Evolutionary conservation across 2,113 vertebrate species (phyloP).

Genomic region (Cathartes aura): DNA sequence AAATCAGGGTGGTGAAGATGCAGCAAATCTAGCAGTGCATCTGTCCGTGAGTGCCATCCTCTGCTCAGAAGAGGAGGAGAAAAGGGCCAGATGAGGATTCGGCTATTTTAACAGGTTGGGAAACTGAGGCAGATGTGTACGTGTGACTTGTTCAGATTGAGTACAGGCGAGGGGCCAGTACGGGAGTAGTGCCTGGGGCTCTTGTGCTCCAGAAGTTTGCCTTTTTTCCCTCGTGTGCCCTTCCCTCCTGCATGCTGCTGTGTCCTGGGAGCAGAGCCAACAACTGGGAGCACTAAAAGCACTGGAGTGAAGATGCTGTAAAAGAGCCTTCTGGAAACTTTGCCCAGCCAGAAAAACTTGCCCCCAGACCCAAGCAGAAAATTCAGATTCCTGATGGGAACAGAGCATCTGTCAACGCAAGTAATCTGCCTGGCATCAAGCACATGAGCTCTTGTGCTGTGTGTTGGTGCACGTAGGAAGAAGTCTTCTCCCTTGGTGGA

Average conservation of each 20-base stretch:
- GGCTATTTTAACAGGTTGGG: background rate
- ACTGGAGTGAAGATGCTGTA: conserved; percentile 10
- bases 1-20: background rate
- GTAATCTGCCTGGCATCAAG: background rate
- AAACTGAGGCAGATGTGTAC: background rate
- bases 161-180: background rate
- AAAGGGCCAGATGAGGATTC: background rate
- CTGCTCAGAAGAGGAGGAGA: background rate
- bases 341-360: conserved; percentile 14
- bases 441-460: background rate
- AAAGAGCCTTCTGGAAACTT: conserved; percentile 51
- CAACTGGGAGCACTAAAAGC: conserved; percentile 18
- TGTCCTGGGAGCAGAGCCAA: conserved; percentile 45
- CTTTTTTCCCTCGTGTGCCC: background rate
- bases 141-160: background rate
- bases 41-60: background rate
- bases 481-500: background rate
- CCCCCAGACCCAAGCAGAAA: conserved; percentile 6
- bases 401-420: background rate
- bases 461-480: background rate
- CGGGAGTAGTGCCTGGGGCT: background rate
- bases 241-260: conserved; percentile 6
- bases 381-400: background rate
- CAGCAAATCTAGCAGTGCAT: background rate
- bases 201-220: background rate